phyloP scores from a whole-genome alignment of 2,888 invertebrate genomes.

The Conistra vaccinii region DNA sequence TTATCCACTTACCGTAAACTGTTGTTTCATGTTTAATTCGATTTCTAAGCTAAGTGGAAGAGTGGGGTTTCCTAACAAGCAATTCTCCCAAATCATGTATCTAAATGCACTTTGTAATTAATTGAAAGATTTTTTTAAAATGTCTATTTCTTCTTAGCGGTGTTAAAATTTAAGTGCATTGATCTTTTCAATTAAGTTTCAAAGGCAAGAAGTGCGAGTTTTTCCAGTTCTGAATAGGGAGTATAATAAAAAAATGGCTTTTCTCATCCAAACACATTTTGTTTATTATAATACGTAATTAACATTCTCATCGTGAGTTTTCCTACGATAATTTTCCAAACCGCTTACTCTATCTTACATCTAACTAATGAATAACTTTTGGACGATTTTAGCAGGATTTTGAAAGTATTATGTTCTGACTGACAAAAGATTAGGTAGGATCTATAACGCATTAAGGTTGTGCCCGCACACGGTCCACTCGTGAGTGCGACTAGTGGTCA shows the following conservation, averaged over 20 bases:
- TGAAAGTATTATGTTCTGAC: conserved; percentile 60
- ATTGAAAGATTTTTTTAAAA: too few relatives aligned
- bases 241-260: conserved; percentile 43
- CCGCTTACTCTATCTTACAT: conserved; percentile 84
- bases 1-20: conserved; percentile 1
- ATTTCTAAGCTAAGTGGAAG: too few relatives aligned
- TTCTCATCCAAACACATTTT: conserved; percentile 87
- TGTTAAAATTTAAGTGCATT: not conserved
- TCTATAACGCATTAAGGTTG: conserved; percentile 44
- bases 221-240: not conserved
- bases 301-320: conserved; percentile 84
- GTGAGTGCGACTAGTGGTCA: not conserved
- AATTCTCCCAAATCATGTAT: too few relatives aligned
- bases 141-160: not conserved
- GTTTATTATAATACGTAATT: conserved; percentile 86
- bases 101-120: too few relatives aligned
- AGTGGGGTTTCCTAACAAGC: too few relatives aligned
- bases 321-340: conserved; percentile 87
- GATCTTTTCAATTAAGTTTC: not conserved
- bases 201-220: not conserved
- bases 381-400: conserved; percentile 82
- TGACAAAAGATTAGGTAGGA: conserved; percentile 53
- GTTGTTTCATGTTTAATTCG: not conserved
- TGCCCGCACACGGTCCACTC: conserved; percentile 1
- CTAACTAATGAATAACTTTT: conserved; percentile 82